These are phyloP conservation scores for Choloepus didactylus DNA, from an alignment of 2,797 vertebrate species.

Conservation along the genomic window DNA sequence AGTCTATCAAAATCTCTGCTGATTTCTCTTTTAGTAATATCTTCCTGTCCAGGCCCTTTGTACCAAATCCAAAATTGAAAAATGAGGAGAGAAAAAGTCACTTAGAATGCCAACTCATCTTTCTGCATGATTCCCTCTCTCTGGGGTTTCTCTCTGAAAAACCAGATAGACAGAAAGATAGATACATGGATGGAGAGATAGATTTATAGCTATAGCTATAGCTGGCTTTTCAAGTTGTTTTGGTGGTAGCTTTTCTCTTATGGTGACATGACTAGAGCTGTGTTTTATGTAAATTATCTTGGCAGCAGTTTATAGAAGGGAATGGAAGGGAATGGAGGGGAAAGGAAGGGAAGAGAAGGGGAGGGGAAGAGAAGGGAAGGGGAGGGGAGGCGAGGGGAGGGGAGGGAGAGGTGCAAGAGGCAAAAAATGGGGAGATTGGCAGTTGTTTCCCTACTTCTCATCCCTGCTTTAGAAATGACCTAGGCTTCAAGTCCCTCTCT, in stretches of 20 bases:
- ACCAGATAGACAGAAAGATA: not conserved
- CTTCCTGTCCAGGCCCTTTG: not conserved
- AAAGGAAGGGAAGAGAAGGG: too few relatives aligned
- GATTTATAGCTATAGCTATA: not conserved
- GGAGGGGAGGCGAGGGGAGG: too few relatives aligned
- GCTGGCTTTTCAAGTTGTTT: not conserved
- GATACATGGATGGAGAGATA: not conserved
- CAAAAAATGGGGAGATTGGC: not conserved
- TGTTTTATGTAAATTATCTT: not conserved
- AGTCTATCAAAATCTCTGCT: not conserved
- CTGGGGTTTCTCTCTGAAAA: not conserved
- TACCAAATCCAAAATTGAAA: conserved; percentile 1
- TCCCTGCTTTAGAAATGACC: not conserved
- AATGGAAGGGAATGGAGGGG: not conserved
- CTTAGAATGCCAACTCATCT: not conserved
- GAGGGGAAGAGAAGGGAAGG: too few relatives aligned
- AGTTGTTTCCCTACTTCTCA: not conserved
- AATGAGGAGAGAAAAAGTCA: not conserved
- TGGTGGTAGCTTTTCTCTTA: not conserved
- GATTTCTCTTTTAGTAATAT: not conserved
- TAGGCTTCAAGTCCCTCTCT: not conserved
- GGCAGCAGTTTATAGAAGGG: not conserved
- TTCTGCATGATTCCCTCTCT: not conserved
- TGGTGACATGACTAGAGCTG: not conserved
- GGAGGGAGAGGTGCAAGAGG: not conserved